phyloP scores from a whole-genome alignment of 2,797 vertebrate species.

The Arremon brunneinucha region DNA sequence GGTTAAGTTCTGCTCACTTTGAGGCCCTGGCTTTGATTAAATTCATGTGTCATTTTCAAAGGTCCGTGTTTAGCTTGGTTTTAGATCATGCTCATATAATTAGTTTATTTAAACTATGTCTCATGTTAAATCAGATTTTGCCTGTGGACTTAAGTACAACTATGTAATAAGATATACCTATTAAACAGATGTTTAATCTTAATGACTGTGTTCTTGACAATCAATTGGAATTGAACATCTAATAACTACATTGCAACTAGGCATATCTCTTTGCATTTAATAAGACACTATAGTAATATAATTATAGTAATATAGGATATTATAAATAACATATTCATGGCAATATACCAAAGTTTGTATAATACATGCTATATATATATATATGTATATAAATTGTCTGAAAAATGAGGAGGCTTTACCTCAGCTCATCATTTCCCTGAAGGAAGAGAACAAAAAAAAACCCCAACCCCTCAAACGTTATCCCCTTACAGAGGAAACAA shows the following conservation, averaged over 20 bases:
- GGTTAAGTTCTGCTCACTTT: conserved; percentile 71
- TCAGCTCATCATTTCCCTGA: conserved; percentile 28
- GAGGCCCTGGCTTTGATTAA: conserved; percentile 79
- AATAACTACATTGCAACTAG: conserved; percentile 72
- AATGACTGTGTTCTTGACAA: conserved; percentile 77
- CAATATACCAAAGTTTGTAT: conserved; percentile 47
- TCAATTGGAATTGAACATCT: conserved; percentile 77
- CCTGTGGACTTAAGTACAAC: conserved; percentile 74
- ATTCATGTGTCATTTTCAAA: conserved; percentile 78
- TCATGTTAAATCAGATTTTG: conserved; percentile 79
- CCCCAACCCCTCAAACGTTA: fast-evolving
- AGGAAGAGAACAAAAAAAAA: neutral
- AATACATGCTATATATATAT: neutral
- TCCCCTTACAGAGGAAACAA: neutral
- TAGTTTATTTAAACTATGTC: conserved; percentile 82
- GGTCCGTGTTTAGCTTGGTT: conserved; percentile 72
- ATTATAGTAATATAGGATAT: conserved; percentile 58
- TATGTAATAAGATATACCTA: conserved; percentile 80
- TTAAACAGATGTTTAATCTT: conserved; percentile 80
- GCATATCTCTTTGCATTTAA: conserved; percentile 69
- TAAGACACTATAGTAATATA: conserved; percentile 58
- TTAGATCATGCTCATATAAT: conserved; percentile 78
- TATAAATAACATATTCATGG: conserved; percentile 56
- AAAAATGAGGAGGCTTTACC: conserved; percentile 28
- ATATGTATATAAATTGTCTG: neutral